These are phyloP conservation scores for Andinoacara biseriatus DNA, from an alignment of 2,113 vertebrate genomes.

Conservation along the genomic window DNA sequence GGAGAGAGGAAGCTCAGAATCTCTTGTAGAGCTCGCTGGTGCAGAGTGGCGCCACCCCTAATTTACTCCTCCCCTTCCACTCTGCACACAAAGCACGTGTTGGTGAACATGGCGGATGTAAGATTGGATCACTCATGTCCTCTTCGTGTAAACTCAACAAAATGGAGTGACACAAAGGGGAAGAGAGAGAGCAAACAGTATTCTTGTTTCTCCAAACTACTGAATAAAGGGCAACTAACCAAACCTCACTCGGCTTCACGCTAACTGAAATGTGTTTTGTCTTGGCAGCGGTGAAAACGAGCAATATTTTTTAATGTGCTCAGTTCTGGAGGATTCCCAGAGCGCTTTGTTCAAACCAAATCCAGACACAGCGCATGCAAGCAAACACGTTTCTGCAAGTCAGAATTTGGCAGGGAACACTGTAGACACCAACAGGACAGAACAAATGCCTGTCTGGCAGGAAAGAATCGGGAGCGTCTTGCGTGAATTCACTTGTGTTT, in stretches of 20 bases:
- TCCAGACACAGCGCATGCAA: background rate
- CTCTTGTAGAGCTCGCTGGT: slow-evolving; percentile 23
- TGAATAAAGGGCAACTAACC: rapidly evolving
- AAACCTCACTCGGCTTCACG: background rate
- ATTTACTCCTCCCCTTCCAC: too few species aligned
- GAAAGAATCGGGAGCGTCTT: slow-evolving; percentile 5
- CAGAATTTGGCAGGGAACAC: background rate
- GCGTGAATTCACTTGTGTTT: background rate
- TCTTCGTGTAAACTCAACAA: background rate
- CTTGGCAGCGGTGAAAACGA: background rate
- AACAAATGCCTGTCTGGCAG: background rate
- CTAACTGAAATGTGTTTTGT: background rate
- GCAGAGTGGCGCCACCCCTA: slow-evolving; percentile 37
- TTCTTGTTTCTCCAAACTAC: slow-evolving; percentile 27
- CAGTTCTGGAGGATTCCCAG: background rate
- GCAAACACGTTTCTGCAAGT: background rate
- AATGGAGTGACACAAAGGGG: slow-evolving; percentile 2
- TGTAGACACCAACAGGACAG: background rate
- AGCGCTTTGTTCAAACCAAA: background rate
- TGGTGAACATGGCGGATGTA: slow-evolving; percentile 9
- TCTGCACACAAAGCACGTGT: background rate
- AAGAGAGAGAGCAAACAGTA: slow-evolving; percentile 10
- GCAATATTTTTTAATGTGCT: background rate
- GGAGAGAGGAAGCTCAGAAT: slow-evolving; percentile 60
- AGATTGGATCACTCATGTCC: background rate